Base-by-base conservation (phyloP, 1,140 invertebrate genomes). In the Temnothorax curvispinosus region DNA sequence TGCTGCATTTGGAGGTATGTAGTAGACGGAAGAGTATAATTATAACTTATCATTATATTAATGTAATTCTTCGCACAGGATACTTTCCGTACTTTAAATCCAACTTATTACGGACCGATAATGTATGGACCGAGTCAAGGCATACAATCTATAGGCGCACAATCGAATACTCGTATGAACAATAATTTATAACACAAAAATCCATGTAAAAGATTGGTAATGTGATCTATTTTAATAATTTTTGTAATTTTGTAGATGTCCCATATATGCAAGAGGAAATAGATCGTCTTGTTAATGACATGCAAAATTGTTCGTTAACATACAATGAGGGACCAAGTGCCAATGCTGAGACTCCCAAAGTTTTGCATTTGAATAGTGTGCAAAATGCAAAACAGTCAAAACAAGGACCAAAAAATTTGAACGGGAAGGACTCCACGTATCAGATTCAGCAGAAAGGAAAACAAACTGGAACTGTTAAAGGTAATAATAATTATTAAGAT, bases 1-100 rank as follows among this genome's bases (percentile, higher is more conserved):
- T 97, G 41, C 93, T 97, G 41, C 50, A 54, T 76, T 60, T 92
- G 86, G 87, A 87, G 81, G 56, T 87, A 87, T 54, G 69, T 58
- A 65, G 52, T 75, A 60, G 60, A 88, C 50, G 32, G 44, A 69
- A 84, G 84, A 52, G 3, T 32, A 78, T 54, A 47, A 47, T 35
- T 86, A 81, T 38, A 58, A 60, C 77, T 35, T 62, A 65, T 64
- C 27, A 21, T n/a, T n/a, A 71, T 44, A 71, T 27, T 6, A 44
- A 80, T 65, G 32, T 18, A 54, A 38, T 47, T 47, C 13, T 47
- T 75, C 7, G 11, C 9, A 41, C 9, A 84, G 80, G 69, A 84
- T n/a, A 21, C 56, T 35, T 52, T 56, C 13, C 41, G 32, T 56
- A 52, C 32, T 18, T 27, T 85, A 74, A 69, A 82, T 67, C 21